A percentile compares a stretch with the other conserved stretches of the same genome.
phyloP scores from a whole-genome alignment of 2,113 vertebrate species.

The Nycticryphes semicollaris region DNA sequence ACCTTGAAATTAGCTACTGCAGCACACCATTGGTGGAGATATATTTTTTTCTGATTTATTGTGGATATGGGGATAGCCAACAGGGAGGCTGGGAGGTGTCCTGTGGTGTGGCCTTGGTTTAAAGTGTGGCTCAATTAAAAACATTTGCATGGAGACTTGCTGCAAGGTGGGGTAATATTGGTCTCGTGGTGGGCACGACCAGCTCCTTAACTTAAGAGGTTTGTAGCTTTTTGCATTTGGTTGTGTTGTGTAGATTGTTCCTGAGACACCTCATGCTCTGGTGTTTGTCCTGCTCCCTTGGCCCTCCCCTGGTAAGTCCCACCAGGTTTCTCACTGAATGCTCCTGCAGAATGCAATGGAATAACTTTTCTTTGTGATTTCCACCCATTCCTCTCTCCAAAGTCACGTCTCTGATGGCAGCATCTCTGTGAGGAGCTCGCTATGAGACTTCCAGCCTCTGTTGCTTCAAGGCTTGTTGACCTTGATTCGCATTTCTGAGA shows the following conservation, averaged over 20 bases:
- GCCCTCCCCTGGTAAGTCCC: rapidly evolving
- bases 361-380: background rate
- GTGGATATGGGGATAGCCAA: rapidly evolving
- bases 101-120: background rate
- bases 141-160: rapidly evolving
- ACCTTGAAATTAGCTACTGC: too few species aligned
- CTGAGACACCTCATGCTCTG: rapidly evolving
- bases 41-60: rapidly evolving
- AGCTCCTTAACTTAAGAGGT: background rate
- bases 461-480: background rate
- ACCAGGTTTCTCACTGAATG: rapidly evolving
- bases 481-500: background rate
- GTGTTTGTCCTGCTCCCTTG: background rate
- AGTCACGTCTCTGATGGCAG: too few species aligned
- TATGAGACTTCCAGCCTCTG: background rate
- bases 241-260: rapidly evolving
- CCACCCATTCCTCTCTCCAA: background rate
- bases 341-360: background rate
- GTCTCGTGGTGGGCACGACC: rapidly evolving
- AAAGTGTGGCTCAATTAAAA: rapidly evolving
- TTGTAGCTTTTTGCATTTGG: rapidly evolving
- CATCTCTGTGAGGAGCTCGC: rapidly evolving
- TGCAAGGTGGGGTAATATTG: background rate
- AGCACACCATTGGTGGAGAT: rapidly evolving
- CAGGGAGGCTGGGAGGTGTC: background rate